A percentile compares a stretch with the other conserved stretches of the same genome.
Evolutionary conservation across 30 jellyfish, hydroid and myxozoan species (phyloP).

Genomic region (Rhopilema esculentum): DNA sequence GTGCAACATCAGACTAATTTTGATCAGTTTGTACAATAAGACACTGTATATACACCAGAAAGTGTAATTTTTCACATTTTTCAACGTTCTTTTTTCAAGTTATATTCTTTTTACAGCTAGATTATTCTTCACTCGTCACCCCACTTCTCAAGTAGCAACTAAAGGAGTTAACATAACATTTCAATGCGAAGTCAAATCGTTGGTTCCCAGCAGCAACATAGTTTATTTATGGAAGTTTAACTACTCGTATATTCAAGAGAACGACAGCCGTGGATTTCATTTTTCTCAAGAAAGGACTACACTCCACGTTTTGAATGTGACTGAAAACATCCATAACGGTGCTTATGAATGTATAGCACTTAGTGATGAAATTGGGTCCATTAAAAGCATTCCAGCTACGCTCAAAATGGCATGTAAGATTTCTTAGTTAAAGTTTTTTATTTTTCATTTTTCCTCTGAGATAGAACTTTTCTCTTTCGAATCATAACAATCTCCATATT

Average conservation of each 20-base stretch:
- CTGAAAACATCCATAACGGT: conserved; percentile 7
- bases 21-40: no score
- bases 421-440: not conserved
- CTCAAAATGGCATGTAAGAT: conserved; percentile 29
- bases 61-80: no score
- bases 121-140: conserved; percentile 7
- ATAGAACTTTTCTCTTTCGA: no score
- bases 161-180: conserved; percentile 13
- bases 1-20: no score
- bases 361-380: conserved; percentile 1
- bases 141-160: not conserved
- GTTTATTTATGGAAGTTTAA: conserved; percentile 24
- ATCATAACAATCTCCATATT: no score
- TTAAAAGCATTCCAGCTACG: conserved; percentile 4
- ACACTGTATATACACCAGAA: no score
- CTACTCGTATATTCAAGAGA: not conserved
- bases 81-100: no score
- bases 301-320: not conserved
- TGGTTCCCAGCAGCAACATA: not conserved
- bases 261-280: conserved; percentile 9
- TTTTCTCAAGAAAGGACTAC: not conserved
- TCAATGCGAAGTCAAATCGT: not conserved
- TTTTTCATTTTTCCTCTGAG: not conserved
- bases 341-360: conserved; percentile 28
- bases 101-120: no score